Percentiles rank a stretch among this genome's conserved stretches.
phyloP scores from a whole-genome alignment of 2,888 invertebrate genomes.

The Pharmacophagus antenor region DNA sequence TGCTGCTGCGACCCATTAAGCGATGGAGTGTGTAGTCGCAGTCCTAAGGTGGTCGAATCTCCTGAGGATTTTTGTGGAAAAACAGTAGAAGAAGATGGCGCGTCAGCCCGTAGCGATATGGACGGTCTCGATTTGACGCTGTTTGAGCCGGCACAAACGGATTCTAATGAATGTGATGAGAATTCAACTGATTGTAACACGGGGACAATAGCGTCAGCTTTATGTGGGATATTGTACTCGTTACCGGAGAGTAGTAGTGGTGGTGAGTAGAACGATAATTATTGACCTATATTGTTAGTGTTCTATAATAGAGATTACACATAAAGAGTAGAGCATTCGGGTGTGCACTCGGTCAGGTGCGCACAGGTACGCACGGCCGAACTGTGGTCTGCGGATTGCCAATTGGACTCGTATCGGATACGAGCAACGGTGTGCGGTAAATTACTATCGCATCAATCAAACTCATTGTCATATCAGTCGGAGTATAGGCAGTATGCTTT shows the following conservation, averaged over 20 bases:
- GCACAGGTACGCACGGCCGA: constrained; percentile 42
- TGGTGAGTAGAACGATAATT: constrained; percentile 38
- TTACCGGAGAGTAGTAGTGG: constrained; percentile 60
- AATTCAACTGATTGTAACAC: constrained; percentile 42
- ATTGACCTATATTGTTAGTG: constrained; percentile 46
- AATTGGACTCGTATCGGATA: constrained; percentile 71
- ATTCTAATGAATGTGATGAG: constrained; percentile 49
- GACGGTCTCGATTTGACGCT: constrained; percentile 84
- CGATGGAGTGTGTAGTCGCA: constrained; percentile 74
- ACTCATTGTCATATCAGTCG: constrained; percentile 67
- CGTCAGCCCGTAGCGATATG: constrained; percentile 81
- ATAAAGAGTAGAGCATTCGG: constrained; percentile 42
- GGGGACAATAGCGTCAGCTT: constrained; percentile 48
- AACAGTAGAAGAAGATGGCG: constrained; percentile 65
- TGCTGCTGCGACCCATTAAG: constrained; percentile 80
- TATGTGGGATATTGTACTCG: constrained; percentile 69
- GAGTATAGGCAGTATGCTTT: constrained; percentile 41
- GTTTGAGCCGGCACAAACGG: constrained; percentile 82
- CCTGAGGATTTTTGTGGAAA: constrained; percentile 70
- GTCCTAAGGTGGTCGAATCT: constrained; percentile 75
- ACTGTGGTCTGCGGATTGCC: constrained; percentile 51
- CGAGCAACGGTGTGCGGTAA: constrained; percentile 70
- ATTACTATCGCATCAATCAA: constrained; percentile 76
- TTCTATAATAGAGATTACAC: constrained; percentile 64
- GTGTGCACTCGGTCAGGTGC: too few species aligned